A percentile compares a stretch with the other conserved stretches of the same genome.
Conservation (phyloP, 2,113 vertebrate species). For the Anser cygnoides region DNA sequence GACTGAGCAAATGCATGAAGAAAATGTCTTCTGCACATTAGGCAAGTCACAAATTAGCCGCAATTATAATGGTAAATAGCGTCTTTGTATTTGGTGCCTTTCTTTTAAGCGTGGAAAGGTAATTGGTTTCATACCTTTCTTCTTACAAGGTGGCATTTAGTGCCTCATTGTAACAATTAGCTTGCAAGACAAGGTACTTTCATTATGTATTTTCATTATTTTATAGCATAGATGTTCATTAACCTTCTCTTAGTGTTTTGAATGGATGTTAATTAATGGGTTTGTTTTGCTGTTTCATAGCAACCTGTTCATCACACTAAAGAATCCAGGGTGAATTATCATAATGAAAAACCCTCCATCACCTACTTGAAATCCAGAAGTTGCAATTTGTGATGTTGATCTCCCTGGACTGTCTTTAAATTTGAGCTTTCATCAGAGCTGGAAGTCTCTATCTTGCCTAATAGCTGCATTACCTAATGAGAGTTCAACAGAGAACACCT, state of each 20-base stretch:
- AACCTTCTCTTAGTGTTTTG: not conserved
- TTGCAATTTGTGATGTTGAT: conserved; percentile 77
- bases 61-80: not conserved
- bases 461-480: conserved; percentile 76
- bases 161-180: not conserved
- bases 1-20: not conserved
- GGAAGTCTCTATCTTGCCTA: conserved; percentile 78
- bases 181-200: not conserved
- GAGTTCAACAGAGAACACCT: conserved; percentile 33
- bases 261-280: conserved; percentile 4
- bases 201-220: conserved; percentile 18
- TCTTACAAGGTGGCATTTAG: not conserved
- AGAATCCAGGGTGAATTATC: conserved; percentile 28
- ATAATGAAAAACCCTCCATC: conserved; percentile 58
- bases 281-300: conserved; percentile 14
- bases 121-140: not conserved
- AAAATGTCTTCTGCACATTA: not conserved
- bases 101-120: not conserved
- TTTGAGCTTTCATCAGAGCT: conserved; percentile 67
- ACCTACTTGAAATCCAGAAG: conserved; percentile 83
- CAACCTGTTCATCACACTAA: conserved; percentile 32
- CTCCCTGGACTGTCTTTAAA: conserved; percentile 73
- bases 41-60: not conserved
- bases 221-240: not conserved
- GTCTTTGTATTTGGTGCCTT: not conserved